Percentiles rank a stretch among this genome's conserved stretches.
Conservation (phyloP, 2,797 vertebrate genomes). For the Macrochelys suwanniensis region DNA sequence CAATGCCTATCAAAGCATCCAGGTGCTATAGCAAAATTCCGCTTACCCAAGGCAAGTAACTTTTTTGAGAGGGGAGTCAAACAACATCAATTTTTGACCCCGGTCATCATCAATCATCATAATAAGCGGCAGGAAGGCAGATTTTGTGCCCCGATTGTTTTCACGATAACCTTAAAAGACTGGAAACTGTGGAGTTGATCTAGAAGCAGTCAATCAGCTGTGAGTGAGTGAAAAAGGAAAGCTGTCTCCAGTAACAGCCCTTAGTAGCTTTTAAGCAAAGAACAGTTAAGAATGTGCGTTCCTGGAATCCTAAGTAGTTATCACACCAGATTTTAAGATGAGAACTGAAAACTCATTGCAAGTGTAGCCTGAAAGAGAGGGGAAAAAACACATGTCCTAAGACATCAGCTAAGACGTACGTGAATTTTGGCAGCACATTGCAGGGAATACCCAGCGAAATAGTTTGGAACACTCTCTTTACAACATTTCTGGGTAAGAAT, state of each 20-base stretch:
- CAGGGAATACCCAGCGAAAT: accelerated
- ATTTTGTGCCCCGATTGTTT: neutral
- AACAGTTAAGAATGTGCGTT: neutral
- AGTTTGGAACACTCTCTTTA: neutral
- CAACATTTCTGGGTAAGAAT: neutral
- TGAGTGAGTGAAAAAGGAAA: neutral
- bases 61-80: neutral
- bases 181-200: neutral
- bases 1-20: neutral
- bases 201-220: neutral
- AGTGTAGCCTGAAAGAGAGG: neutral
- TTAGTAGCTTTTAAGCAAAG: neutral
- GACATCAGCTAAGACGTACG: neutral
- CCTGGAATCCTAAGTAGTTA: accelerated
- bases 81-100: neutral
- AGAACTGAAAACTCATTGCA: neutral
- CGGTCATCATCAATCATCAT: neutral
- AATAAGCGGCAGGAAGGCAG: neutral
- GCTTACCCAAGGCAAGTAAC: neutral
- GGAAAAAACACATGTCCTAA: neutral
- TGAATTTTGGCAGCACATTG: neutral
- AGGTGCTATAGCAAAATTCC: neutral
- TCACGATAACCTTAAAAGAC: neutral
- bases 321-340: neutral
- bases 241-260: neutral